Base-by-base conservation (phyloP, 2,888 invertebrate species). In the Cheilosia soror region DNA sequence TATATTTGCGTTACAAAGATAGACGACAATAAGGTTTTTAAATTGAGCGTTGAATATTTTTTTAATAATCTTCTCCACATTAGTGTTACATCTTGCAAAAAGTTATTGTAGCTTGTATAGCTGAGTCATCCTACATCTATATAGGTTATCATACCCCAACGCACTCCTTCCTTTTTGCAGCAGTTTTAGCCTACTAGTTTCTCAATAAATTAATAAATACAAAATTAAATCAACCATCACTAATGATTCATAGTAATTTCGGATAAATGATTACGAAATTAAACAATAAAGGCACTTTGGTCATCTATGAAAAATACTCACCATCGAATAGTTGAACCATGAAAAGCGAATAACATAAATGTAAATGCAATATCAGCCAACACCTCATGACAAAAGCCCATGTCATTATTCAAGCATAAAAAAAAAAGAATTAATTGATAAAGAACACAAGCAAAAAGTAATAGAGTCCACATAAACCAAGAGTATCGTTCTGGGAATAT, bases 181-280 rank as follows among this genome's bases (percentile, higher is more conserved):
- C 7, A 7, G 0, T 6, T 33, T 1, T 2, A 5, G n/a, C 44
- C 15, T 5, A n/a, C 15, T n/a, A n/a, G n/a, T n/a, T 5, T n/a
- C 5, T 5, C 15, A 5, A 15, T 44, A 15, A 47, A 47, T 47
- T 5, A 47, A 47, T 20, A 20, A 20, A 15, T 15, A 20, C 15
- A 47, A 47, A 20, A 47, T 47, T 44, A 44, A 40, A 40, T 40
- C 11, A 40, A 15, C 47, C 15, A 29, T 51, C 27, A 51, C 29
- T 58, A 79, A 78, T 78, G 78, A 66, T 66, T 68, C 27, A 31
- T 55, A 33, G 63, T 55, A 81, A 81, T 81, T 75, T 75, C 33
- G 55, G 42, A 13, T 58, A 44, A 76, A 69, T 69, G 58, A 69
- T 81, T 33, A 15, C 55, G 7, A 65, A 71, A 71, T 77, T 65